phyloP scores from a whole-genome alignment of 1,140 invertebrate genomes.

The Fopius arisanus region DNA sequence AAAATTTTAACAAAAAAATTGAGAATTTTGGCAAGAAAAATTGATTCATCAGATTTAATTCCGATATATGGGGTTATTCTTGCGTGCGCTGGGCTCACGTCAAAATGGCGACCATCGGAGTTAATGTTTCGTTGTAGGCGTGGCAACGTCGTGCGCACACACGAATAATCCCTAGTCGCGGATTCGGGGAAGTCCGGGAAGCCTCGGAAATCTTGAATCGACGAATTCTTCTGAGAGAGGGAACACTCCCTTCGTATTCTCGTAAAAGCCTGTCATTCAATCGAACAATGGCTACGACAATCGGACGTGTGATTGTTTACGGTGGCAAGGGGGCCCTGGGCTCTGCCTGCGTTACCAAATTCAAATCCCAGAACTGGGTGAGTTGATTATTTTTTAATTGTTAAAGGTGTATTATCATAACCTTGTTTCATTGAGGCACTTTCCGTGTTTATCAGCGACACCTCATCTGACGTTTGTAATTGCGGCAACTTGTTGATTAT shows the following conservation, averaged over 20 bases:
- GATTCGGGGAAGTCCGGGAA: neutral
- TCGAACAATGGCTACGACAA: slow-evolving; percentile 48
- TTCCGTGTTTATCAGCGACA: neutral
- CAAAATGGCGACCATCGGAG: neutral
- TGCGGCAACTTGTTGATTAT: slow-evolving; percentile 19
- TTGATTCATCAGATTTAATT: no score
- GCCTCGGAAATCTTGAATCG: neutral
- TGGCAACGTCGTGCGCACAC: neutral
- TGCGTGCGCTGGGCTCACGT: neutral
- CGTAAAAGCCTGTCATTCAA: neutral
- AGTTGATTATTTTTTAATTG: slow-evolving; percentile 50
- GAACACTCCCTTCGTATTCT: neutral
- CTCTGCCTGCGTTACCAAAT: slow-evolving; percentile 82
- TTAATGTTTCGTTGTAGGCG: neutral
- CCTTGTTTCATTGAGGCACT: neutral
- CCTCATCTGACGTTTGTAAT: neutral
- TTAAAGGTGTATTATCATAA: neutral
- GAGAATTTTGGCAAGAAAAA: no score
- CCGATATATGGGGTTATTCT: neutral
- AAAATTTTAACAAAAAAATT: no score
- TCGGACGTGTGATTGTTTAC: slow-evolving; percentile 85
- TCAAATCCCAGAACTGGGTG: slow-evolving; percentile 91
- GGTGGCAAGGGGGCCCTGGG: slow-evolving; percentile 95
- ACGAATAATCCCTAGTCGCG: neutral
- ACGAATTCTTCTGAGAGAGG: neutral